Percentiles rank a stretch among this genome's conserved stretches.
Evolutionary conservation across 2,797 vertebrate species (phyloP).

Genomic region (Pangasius macronema): DNA sequence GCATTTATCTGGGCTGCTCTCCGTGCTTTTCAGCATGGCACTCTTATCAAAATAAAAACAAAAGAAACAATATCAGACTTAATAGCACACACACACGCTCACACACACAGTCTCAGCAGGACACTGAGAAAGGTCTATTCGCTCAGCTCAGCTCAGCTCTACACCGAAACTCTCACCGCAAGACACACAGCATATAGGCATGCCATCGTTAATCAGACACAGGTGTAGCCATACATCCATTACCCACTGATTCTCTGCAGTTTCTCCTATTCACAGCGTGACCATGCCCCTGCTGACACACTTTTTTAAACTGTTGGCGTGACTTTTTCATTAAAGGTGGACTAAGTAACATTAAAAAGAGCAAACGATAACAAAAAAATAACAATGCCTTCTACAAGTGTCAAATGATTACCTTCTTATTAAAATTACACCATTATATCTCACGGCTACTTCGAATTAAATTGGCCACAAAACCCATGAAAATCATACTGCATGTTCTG

Average conservation of each 20-base stretch:
- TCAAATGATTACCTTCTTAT: constrained; percentile 5
- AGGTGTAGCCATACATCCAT: not conserved
- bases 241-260: not conserved
- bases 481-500: not conserved
- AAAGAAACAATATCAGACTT: not conserved
- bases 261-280: not conserved
- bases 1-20: not conserved
- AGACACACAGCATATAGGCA: not conserved
- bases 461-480: not conserved
- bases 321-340: not conserved
- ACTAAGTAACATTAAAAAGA: not conserved
- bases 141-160: not conserved
- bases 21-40: not conserved
- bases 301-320: not conserved
- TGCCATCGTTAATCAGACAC: not conserved
- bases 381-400: not conserved
- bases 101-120: not conserved
- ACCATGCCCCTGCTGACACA: not conserved
- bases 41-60: not conserved
- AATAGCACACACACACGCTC: not conserved
- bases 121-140: not conserved
- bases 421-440: not conserved
- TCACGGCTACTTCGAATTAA: not conserved
- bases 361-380: not conserved
- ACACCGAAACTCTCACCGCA: not conserved